Percentiles rank a stretch among this genome's conserved stretches.
Evolutionary conservation across 2,888 invertebrate genomes (phyloP).

Genomic region (Toxonevra muliebris): DNA sequence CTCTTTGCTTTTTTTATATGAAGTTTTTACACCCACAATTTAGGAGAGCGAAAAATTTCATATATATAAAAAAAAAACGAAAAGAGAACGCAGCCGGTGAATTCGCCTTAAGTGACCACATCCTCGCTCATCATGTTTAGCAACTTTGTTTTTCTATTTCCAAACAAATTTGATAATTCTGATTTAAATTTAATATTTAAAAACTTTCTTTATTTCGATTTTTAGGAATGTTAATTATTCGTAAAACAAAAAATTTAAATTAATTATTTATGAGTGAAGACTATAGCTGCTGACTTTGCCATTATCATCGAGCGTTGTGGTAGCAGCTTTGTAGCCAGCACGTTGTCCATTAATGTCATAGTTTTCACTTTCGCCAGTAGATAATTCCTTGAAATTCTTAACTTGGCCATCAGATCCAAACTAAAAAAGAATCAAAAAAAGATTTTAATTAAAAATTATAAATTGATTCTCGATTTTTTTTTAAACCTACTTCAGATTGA

Average conservation of each 20-base stretch:
- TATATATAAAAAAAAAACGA: too few relatives aligned
- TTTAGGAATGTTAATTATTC: not conserved
- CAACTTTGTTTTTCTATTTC: too few relatives aligned
- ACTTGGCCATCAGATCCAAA: conserved; percentile 59
- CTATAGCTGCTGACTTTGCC: conserved; percentile 71
- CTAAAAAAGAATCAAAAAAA: conserved; percentile 43
- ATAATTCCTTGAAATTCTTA: conserved; percentile 61
- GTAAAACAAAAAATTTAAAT: not conserved
- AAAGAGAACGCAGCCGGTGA: too few relatives aligned
- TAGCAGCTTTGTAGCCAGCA: conserved; percentile 67
- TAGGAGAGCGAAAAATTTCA: too few relatives aligned
- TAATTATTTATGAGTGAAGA: conserved; percentile 60
- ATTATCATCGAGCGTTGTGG: conserved; percentile 71
- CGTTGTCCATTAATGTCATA: conserved; percentile 68
- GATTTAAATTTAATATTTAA: too few relatives aligned
- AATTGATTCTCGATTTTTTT: not conserved
- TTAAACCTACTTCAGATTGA: conserved; percentile 56
- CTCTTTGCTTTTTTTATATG: too few relatives aligned
- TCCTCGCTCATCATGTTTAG: too few relatives aligned
- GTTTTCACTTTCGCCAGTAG: conserved; percentile 64
- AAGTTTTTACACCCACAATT: too few relatives aligned
- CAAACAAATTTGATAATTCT: too few relatives aligned
- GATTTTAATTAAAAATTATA: not conserved
- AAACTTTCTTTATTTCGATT: too few relatives aligned
- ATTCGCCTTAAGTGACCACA: too few relatives aligned